Evolutionary conservation across 2,113 vertebrate species (phyloP), one percentile per base, ranked within the genome.

Genomic region (Panthera tigris): DNA sequence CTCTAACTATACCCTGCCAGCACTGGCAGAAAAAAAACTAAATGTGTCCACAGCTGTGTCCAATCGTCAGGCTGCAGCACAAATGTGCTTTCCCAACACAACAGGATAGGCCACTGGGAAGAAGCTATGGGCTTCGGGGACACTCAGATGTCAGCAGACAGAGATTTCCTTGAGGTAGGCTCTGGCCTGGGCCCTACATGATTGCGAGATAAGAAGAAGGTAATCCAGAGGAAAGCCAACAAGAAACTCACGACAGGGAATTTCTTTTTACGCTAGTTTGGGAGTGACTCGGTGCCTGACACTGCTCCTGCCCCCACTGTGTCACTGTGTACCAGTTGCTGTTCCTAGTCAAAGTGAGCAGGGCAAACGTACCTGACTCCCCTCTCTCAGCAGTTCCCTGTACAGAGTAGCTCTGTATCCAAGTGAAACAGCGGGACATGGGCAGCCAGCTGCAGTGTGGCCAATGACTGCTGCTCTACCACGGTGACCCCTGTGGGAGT

Each of bases 401-500:
- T 8, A 80, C 0, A 61, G 50, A 99, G 78, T 99, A 99, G 98
- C 99, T 99, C 98, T 99, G 99, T 98, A 99, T 98, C 97, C 99
- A 99, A 99, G 99, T 98, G 63, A 99, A 99, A 97, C 99, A 99
- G 98, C 99, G 99, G 98, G 99, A 99, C 78, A 99, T 99, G 86
- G 98, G 98, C 93, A 98, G 99, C 95, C 98, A 99, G 98, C 96
- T 99, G 98, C 99, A 99, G 97, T 98, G 99, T 50, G 99, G 99
- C 45, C 99, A 99, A 96, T 99, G 99, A 69, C 98, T 99, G 78
- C 98, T 99, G 39, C 98, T 99, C 45, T 99, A 99, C 95, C 97
- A 99, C 74, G 95, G 97, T 7, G 98, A 99, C 69, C 98, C 99
- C 31, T 97, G 95, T 0, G 91, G 98, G 7, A 99, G 98, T 39